Evolutionary conservation across 2,888 invertebrate genomes (phyloP), one percentile per base, ranked within the genome.

Genomic region (Seira musarum): DNA sequence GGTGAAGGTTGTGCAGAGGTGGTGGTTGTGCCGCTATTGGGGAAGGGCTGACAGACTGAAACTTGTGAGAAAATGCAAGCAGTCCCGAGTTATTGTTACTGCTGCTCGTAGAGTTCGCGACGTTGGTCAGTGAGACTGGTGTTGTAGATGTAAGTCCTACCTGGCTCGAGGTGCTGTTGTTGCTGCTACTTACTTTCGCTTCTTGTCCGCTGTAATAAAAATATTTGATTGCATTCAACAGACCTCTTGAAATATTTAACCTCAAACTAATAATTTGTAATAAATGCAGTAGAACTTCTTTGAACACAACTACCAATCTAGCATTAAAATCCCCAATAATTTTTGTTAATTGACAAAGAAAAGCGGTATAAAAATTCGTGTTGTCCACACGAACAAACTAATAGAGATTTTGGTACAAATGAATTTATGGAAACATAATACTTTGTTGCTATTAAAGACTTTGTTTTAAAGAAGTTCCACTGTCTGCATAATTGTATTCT

Each of bases 401-500:
- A n/a, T n/a, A n/a, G n/a, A n/a, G n/a, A n/a, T n/a, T n/a, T n/a
- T n/a, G n/a, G n/a, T n/a, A n/a, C n/a, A n/a, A n/a, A n/a, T n/a
- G n/a, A n/a, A n/a, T n/a, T n/a, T n/a, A n/a, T n/a, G n/a, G n/a
- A n/a, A n/a, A n/a, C n/a, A n/a, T n/a, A n/a, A n/a, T n/a, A n/a
- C n/a, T n/a, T n/a, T n/a, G n/a, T n/a, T n/a, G 13, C 6, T 40
- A 40, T 40, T 8, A 40, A 40, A 40, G 40, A 40, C 13, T 40
- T 40, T 40, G 5, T 40, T 40, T 40, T 8, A 40, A 40, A 40
- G 40, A 8, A 40, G 40, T 8, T 40, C 13, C n/a, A n/a, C 13
- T 40, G 5, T 40, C 13, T 40, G 40, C 40, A 8, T 13, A 40
- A 40, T 40, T 40, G 6, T 93, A 90, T 94, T n/a, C 94, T 92